Conservation (phyloP, 2,888 invertebrate species). For the Sesia bembeciformis region DNA sequence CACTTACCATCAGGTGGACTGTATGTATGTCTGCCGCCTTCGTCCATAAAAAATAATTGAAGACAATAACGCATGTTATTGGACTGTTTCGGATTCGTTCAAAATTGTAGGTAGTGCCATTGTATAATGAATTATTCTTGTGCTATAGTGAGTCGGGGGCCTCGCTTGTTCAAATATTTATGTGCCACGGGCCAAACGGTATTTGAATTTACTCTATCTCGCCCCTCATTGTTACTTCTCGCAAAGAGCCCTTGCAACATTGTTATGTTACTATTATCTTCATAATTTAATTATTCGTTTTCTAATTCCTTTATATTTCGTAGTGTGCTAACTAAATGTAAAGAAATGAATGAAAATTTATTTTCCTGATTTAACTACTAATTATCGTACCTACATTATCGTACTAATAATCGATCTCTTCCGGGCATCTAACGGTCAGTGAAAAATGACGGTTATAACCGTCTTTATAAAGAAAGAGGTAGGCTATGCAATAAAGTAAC, state of each 20-base stretch:
- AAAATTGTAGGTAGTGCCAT: constrained; percentile 15
- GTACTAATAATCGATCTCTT: too few relatives aligned
- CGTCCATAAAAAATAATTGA: background rate
- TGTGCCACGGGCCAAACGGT: constrained; percentile 13
- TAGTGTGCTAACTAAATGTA: too few relatives aligned
- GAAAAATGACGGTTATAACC: too few relatives aligned
- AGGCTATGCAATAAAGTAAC: too few relatives aligned
- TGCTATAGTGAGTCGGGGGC: constrained; percentile 16
- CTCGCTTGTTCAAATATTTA: constrained; percentile 27
- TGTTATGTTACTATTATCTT: background rate
- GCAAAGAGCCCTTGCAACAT: background rate
- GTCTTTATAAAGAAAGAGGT: too few relatives aligned
- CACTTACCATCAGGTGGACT: too few relatives aligned
- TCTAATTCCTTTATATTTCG: too few relatives aligned
- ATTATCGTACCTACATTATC: too few relatives aligned
- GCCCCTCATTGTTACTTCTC: background rate
- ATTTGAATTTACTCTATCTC: background rate
- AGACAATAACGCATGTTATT: background rate
- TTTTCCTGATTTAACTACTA: too few relatives aligned
- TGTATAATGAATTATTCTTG: constrained; percentile 25
- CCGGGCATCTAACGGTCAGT: too few relatives aligned
- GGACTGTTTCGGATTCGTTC: constrained; percentile 6
- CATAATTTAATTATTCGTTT: background rate
- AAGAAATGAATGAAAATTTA: too few relatives aligned
- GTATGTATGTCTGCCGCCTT: too few relatives aligned